These are phyloP conservation scores for Uria lomvia DNA, from an alignment of 2,113 vertebrate genomes.

Conservation along the genomic window DNA sequence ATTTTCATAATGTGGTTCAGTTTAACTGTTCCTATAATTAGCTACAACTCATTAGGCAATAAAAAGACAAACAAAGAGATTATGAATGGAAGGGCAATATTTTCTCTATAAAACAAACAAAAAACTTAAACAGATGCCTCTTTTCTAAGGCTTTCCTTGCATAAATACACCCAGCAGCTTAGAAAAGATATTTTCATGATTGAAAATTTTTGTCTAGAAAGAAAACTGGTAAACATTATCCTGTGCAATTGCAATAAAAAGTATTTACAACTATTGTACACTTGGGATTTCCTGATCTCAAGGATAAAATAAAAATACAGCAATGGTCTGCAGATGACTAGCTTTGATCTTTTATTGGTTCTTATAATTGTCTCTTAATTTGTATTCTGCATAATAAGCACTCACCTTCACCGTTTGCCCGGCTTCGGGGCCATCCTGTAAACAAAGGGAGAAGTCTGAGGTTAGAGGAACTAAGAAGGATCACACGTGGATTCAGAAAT, in stretches of 20 bases:
- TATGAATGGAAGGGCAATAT: conserved; percentile 24
- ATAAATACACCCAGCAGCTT: background rate
- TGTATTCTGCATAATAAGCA: conserved; percentile 69
- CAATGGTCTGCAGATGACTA: conserved; percentile 38
- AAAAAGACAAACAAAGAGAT: conserved; percentile 45
- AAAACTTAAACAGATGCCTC: background rate
- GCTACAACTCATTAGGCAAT: conserved; percentile 57
- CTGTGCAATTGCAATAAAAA: conserved; percentile 34
- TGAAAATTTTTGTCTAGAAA: background rate
- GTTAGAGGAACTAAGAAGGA: conserved; percentile 33
- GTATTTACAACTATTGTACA: conserved; percentile 38
- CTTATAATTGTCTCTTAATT: conserved; percentile 65
- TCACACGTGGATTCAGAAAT: conserved; percentile 69
- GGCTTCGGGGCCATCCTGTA: conserved; percentile 89
- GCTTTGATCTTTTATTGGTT: conserved; percentile 66
- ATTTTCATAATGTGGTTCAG: conserved; percentile 6
- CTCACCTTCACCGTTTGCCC: conserved; percentile 96
- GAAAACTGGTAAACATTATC: conserved; percentile 38
- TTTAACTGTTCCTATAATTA: conserved; percentile 50
- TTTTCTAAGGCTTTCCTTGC: background rate
- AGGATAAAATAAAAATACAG: conserved; percentile 46
- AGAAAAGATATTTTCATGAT: background rate
- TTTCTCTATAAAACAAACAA: conserved; percentile 36
- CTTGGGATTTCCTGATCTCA: conserved; percentile 48
- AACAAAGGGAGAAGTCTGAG: conserved; percentile 52